Evolutionary conservation across 2,113 vertebrate species (phyloP).

Genomic region (Hassar affinis): DNA sequence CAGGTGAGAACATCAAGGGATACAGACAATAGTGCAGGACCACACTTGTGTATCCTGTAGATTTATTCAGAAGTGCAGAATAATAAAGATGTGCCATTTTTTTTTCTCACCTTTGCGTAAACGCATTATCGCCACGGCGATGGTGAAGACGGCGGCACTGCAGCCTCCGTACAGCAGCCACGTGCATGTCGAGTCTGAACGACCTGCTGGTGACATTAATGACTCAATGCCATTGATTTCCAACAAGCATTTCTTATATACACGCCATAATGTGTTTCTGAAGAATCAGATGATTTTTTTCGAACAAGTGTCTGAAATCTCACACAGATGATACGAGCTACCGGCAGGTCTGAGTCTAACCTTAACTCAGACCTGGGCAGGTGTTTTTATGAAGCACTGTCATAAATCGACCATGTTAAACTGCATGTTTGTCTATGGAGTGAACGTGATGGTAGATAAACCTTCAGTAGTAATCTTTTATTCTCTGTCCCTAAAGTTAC

Average conservation of each 20-base stretch:
- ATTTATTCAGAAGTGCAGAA: too few species aligned
- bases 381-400: neutral
- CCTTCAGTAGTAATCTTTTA: neutral
- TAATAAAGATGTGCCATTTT: neutral
- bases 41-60: neutral
- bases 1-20: neutral
- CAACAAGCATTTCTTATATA: neutral
- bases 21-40: too few species aligned
- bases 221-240: neutral
- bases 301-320: too few species aligned
- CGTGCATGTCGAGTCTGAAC: neutral
- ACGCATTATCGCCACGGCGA: neutral
- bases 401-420: neutral
- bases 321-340: neutral
- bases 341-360: too few species aligned
- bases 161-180: constrained; percentile 29
- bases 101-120: constrained; percentile 38
- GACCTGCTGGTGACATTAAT: neutral
- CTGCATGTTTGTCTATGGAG: neutral
- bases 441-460: neutral
- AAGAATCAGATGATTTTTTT: too few species aligned
- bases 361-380: neutral
- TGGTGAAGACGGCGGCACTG: neutral
- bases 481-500: neutral
- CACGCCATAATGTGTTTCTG: neutral